Evolutionary conservation across 2,888 invertebrate genomes (phyloP).

Genomic region (Agonopterix alstromeriana): DNA sequence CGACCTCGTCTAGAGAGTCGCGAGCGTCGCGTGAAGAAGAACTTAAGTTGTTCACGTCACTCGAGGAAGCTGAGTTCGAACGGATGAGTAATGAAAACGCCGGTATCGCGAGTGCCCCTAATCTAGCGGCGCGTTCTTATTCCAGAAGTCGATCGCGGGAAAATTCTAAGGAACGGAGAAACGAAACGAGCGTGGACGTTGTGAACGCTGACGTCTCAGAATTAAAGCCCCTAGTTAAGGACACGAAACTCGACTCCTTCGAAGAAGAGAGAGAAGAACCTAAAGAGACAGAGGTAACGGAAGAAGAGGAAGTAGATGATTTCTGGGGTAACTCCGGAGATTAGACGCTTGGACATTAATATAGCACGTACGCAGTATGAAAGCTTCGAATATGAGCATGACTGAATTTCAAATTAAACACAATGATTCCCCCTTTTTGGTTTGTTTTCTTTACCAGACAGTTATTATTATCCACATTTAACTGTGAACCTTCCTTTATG

Average conservation of each 20-base stretch:
- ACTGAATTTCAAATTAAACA: conserved; percentile 61
- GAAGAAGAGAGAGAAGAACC: conserved; percentile 56
- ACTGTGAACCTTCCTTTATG: conserved; percentile 35
- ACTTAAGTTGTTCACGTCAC: conserved; percentile 79
- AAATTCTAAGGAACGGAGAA: conserved; percentile 44
- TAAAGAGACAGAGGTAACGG: conserved; percentile 55
- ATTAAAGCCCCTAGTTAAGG: conserved; percentile 33
- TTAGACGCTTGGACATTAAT: conserved; percentile 28
- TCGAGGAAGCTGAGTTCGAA: conserved; percentile 78
- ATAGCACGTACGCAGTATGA: conserved; percentile 46
- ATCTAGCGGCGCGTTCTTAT: conserved; percentile 69
- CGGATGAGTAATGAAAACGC: conserved; percentile 41
- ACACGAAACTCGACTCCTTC: conserved; percentile 57
- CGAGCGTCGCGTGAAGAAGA: conserved; percentile 80
- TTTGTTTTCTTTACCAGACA: conserved; percentile 43
- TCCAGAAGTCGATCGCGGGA: conserved; percentile 74
- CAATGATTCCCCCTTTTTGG: conserved; percentile 42
- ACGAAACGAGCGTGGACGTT: conserved; percentile 40
- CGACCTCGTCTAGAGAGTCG: conserved; percentile 78
- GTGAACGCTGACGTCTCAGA: conserved; percentile 31
- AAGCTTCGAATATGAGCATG: conserved; percentile 58
- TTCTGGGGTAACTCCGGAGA: conserved; percentile 68
- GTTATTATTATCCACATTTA: conserved; percentile 1
- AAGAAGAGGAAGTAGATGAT: conserved; percentile 50
- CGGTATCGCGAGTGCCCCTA: conserved; percentile 59